A percentile compares a stretch with the other conserved stretches of the same genome.
phyloP scores from a whole-genome alignment of 1,140 invertebrate genomes.

The Cheumatopsyche charites region DNA sequence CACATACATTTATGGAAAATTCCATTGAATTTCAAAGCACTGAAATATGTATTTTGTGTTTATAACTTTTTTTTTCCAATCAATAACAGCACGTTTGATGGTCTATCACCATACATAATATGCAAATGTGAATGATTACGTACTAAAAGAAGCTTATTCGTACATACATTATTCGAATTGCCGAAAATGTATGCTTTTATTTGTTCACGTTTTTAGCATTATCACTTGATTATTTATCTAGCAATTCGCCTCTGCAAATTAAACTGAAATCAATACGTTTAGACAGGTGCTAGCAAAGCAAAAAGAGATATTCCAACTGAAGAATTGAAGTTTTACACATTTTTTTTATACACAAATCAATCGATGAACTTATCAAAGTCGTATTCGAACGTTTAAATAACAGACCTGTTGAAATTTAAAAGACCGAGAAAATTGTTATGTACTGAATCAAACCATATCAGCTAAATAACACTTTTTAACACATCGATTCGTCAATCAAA shows the following conservation, averaged over 20 bases:
- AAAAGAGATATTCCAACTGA: background rate
- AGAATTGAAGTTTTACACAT: no score
- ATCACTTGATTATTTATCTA: slow-evolving; percentile 16
- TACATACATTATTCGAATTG: no score
- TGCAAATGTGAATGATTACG: background rate
- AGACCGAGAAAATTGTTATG: no score
- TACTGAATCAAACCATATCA: background rate
- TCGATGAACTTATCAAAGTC: no score
- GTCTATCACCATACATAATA: slow-evolving; percentile 5
- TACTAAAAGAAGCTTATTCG: background rate
- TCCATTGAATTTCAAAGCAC: no score
- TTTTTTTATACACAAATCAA: no score
- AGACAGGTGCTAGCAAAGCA: slow-evolving; percentile 6
- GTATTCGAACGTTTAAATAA: no score
- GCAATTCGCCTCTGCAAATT: slow-evolving; percentile 16
- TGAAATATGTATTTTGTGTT: no score
- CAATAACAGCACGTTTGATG: background rate
- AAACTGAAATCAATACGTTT: slow-evolving; percentile 30
- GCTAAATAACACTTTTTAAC: slow-evolving; percentile 1
- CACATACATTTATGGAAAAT: no score
- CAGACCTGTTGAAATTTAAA: no score
- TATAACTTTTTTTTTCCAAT: no score
- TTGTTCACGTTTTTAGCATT: slow-evolving; percentile 15
- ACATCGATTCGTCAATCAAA: slow-evolving; percentile 16
- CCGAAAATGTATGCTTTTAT: background rate